A percentile compares a stretch with the other conserved stretches of the same genome.
phyloP scores from a whole-genome alignment of 2,113 vertebrate genomes.

The Lichenostomus cassidix region DNA sequence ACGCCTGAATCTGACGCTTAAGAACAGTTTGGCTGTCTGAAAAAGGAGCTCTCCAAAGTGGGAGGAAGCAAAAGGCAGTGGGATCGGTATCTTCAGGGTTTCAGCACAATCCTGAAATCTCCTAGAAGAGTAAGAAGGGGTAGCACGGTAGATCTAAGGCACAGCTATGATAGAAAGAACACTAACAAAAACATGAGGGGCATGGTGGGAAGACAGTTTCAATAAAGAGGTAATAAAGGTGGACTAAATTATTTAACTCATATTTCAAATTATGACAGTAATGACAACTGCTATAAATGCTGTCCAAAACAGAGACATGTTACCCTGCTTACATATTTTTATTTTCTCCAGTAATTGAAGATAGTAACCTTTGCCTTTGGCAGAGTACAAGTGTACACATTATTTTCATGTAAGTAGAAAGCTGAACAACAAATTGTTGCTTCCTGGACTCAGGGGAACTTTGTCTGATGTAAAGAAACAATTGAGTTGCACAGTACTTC shows the following conservation, averaged over 20 bases:
- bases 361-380: neutral
- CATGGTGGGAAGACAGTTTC: neutral
- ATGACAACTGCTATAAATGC: neutral
- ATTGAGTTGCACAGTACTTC: neutral
- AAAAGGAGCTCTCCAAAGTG: neutral
- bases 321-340: neutral
- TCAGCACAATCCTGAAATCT: neutral
- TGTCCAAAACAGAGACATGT: neutral
- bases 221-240: neutral
- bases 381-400: neutral
- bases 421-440: neutral
- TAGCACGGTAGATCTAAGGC: neutral
- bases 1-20: neutral
- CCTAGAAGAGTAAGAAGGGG: neutral
- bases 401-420: neutral
- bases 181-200: neutral
- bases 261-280: slow-evolving; percentile 8
- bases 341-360: neutral
- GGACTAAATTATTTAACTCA: neutral
- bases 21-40: neutral
- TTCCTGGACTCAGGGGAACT: neutral
- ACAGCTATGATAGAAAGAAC: neutral
- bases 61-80: neutral
- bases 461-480: slow-evolving; percentile 29
- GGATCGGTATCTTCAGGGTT: neutral